These are phyloP conservation scores for Eolophus roseicapilla DNA, from an alignment of 2,113 vertebrate species.

Conservation along the genomic window DNA sequence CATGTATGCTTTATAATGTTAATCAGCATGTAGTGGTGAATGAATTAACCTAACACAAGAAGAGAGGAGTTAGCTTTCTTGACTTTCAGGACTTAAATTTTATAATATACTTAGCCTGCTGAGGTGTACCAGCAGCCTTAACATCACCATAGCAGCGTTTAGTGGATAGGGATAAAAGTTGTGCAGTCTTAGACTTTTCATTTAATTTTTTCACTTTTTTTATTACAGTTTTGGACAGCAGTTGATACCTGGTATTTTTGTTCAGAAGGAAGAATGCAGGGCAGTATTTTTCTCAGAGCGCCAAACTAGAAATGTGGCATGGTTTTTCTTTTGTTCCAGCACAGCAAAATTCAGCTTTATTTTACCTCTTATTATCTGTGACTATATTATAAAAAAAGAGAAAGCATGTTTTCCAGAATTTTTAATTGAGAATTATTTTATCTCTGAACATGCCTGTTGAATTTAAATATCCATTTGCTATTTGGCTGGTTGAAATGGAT, in stretches of 20 bases:
- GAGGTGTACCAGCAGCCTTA: not conserved
- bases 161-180: not conserved
- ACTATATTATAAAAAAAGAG: not conserved
- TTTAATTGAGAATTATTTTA: not conserved
- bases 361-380: not conserved
- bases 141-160: not conserved
- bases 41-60: not conserved
- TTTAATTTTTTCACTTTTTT: not conserved
- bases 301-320: not conserved
- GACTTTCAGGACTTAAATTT: not conserved
- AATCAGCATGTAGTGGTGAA: not conserved
- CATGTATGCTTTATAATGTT: not conserved
- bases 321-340: not conserved
- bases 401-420: not conserved
- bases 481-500: not conserved
- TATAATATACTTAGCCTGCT: not conserved
- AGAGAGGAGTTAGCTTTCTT: not conserved
- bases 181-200: not conserved
- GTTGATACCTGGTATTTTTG: not conserved
- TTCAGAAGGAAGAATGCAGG: not conserved
- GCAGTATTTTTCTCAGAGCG: not conserved
- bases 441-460: not conserved
- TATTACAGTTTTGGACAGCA: not conserved
- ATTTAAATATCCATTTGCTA: not conserved
- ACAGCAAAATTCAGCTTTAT: not conserved